Conservation (phyloP, 2,113 vertebrate species). For the Salvelinus fontinalis region DNA sequence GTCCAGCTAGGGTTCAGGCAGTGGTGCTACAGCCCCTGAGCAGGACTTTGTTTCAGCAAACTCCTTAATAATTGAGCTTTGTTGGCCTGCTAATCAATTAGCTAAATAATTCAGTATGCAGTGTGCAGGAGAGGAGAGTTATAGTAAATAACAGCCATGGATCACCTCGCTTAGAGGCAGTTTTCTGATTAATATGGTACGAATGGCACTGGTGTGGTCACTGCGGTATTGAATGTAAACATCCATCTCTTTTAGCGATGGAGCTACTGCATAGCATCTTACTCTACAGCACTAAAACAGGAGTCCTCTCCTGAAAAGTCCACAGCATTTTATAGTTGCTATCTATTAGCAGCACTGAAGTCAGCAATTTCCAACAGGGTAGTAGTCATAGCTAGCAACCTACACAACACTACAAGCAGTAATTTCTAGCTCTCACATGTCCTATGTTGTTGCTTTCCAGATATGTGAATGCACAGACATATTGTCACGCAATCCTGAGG, state of each 20-base stretch:
- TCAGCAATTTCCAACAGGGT: too few relatives aligned
- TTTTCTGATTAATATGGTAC: background rate
- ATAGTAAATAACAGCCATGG: conserved; percentile 11
- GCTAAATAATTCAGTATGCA: conserved; percentile 24
- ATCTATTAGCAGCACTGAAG: too few relatives aligned
- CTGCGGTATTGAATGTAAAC: background rate
- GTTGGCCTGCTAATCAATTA: conserved; percentile 16
- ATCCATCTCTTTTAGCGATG: background rate
- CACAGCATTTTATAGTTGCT: too few relatives aligned
- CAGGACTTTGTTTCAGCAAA: conserved; percentile 7
- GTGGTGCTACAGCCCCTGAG: background rate
- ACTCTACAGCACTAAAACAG: background rate
- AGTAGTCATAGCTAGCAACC: too few relatives aligned
- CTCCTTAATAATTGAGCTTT: conserved; percentile 30
- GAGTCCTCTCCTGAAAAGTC: too few relatives aligned
- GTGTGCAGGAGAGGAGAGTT: background rate
- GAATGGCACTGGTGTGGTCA: background rate
- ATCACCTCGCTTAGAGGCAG: background rate
- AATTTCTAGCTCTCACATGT: too few relatives aligned
- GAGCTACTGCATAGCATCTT: background rate
- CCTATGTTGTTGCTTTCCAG: too few relatives aligned
- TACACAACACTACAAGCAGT: too few relatives aligned
- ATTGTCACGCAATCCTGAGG: too few relatives aligned
- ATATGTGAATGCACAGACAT: too few relatives aligned
- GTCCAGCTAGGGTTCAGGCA: background rate